phyloP scores from a whole-genome alignment of 23 tunicate genomes.

The Trididemnum miniatum region DNA sequence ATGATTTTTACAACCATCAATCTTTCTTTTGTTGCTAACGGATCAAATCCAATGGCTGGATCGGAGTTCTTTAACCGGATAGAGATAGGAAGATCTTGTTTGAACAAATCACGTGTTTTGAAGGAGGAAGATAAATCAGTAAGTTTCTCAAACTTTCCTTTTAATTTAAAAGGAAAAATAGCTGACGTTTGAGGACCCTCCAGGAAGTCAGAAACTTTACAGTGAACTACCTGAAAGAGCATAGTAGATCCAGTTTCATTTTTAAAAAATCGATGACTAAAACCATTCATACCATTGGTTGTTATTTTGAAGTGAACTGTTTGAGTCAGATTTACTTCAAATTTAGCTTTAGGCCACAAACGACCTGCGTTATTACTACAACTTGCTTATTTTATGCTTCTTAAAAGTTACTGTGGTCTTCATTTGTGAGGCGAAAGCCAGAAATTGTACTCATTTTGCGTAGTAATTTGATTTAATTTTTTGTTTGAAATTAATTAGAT shows the following conservation, averaged over 20 bases:
- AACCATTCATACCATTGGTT: too few relatives aligned
- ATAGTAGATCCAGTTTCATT: background rate
- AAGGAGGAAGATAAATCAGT: background rate
- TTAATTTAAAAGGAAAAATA: constrained; percentile 26
- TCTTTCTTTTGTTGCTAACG: background rate
- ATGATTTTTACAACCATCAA: constrained; percentile 15
- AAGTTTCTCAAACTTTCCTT: constrained; percentile 33
- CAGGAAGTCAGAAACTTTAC: constrained; percentile 8
- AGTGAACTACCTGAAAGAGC: constrained; percentile 38
- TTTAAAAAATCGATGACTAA: too few relatives aligned
- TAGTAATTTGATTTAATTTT: too few relatives aligned
- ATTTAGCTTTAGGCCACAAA: too few relatives aligned
- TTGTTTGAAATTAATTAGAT: too few relatives aligned
- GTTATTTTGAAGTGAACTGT: too few relatives aligned
- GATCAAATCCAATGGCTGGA: constrained; percentile 34
- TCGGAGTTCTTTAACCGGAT: constrained; percentile 9
- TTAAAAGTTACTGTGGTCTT: too few relatives aligned
- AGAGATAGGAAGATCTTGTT: constrained; percentile 5
- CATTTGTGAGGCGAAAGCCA: too few relatives aligned
- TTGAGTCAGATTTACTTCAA: too few relatives aligned
- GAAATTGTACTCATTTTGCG: too few relatives aligned
- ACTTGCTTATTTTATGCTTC: too few relatives aligned
- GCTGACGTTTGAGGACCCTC: constrained; percentile 14
- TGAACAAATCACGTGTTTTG: constrained; percentile 32
- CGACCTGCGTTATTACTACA: too few relatives aligned